Evolutionary conservation across 2,113 vertebrate genomes (phyloP).

Genomic region (Vanacampus margaritifer): DNA sequence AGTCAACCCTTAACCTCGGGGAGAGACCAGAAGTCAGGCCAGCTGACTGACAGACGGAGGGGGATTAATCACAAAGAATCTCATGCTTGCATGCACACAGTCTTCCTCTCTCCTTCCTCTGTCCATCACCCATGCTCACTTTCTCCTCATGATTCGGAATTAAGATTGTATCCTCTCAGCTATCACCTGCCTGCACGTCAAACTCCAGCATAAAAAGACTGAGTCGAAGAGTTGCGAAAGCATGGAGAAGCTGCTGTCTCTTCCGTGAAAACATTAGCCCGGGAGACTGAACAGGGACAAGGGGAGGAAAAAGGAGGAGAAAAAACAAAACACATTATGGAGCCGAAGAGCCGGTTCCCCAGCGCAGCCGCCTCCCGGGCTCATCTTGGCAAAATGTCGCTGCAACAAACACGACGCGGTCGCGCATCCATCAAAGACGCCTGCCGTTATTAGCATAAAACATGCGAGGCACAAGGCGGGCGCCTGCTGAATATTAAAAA

Average conservation of each 20-base stretch:
- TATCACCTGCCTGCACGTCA: constrained; percentile 37
- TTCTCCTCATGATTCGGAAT: constrained; percentile 33
- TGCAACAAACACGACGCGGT: constrained; percentile 26
- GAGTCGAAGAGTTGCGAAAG: constrained; percentile 32
- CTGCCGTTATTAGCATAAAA: constrained; percentile 42
- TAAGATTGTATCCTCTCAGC: constrained; percentile 38
- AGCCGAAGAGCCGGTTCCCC: constrained; percentile 31
- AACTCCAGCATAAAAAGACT: constrained; percentile 6
- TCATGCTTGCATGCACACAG: constrained; percentile 42
- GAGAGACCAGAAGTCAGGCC: constrained; percentile 56
- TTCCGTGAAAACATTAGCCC: constrained; percentile 39
- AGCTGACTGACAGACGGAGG: constrained; percentile 58
- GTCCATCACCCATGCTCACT: constrained; percentile 10
- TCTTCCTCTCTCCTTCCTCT: background rate
- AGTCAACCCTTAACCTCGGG: constrained; percentile 41
- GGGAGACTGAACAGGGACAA: constrained; percentile 34
- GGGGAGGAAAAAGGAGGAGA: background rate
- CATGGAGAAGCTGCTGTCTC: constrained; percentile 32
- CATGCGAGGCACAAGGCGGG: constrained; percentile 7
- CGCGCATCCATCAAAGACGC: constrained; percentile 37
- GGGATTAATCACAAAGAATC: constrained; percentile 62
- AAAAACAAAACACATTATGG: constrained; percentile 16
- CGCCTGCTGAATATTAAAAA: constrained; percentile 40
- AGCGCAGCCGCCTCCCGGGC: constrained; percentile 4
- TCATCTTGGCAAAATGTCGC: constrained; percentile 37